A percentile compares a stretch with the other conserved stretches of the same genome.
Evolutionary conservation across 2,888 invertebrate species (phyloP).

Genomic region (Leptinotarsa tumamoca): DNA sequence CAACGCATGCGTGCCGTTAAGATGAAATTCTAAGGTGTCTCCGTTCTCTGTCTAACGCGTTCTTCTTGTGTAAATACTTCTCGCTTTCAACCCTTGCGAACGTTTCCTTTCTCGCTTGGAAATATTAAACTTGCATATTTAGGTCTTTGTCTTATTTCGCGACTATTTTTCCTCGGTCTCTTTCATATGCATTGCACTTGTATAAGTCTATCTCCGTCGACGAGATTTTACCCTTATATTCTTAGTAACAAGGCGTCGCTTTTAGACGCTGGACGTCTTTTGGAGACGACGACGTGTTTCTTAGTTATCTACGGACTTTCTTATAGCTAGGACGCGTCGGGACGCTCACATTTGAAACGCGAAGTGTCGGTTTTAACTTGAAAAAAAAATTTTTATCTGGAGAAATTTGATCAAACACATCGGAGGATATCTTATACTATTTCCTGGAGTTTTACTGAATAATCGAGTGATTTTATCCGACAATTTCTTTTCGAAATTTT

Average conservation of each 20-base stretch:
- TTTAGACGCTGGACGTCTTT: conserved; percentile 67
- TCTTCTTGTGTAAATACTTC: conserved; percentile 61
- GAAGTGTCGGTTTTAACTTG: conserved; percentile 46
- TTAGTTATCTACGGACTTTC: conserved; percentile 67
- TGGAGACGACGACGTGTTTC: conserved; percentile 66
- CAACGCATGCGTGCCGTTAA: conserved; percentile 64
- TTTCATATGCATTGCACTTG: conserved; percentile 58
- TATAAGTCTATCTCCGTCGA: conserved; percentile 57
- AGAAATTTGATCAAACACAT: conserved; percentile 2
- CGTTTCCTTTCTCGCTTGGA: conserved; percentile 57
- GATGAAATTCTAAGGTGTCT: conserved; percentile 66
- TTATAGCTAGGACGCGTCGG: conserved; percentile 66
- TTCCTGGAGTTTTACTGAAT: conserved; percentile 12
- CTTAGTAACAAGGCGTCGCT: conserved; percentile 67
- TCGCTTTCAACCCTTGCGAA: conserved; percentile 62
- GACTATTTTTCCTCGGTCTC: conserved; percentile 60
- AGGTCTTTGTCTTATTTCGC: conserved; percentile 62
- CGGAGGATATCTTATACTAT: neutral
- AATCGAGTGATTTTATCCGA: conserved; percentile 4
- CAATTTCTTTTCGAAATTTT: conserved; percentile 37
- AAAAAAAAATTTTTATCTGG: conserved; percentile 26
- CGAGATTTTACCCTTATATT: conserved; percentile 62
- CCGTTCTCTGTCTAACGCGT: conserved; percentile 58
- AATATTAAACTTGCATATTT: conserved; percentile 60
- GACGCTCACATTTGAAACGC: conserved; percentile 54